phyloP scores from a whole-genome alignment of 2,113 vertebrate genomes.

The Prionailurus bengalensis region DNA sequence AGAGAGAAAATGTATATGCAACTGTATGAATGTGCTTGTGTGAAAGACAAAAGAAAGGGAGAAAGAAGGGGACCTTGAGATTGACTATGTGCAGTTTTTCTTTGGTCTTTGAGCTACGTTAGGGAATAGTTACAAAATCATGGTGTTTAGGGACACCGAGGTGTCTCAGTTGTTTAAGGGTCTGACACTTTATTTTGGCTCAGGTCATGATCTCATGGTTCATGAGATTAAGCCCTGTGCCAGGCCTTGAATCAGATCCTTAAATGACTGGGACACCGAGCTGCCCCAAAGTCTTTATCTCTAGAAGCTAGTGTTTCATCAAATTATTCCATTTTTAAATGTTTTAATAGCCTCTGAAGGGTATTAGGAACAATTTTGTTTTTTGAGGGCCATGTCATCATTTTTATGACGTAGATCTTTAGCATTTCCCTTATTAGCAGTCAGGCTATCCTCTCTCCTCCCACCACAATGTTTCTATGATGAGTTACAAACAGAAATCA shows the following conservation, averaged over 20 bases:
- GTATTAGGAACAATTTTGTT: neutral
- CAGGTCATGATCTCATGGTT: too few species aligned
- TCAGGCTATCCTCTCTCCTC: slow-evolving; percentile 87
- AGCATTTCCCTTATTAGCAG: slow-evolving; percentile 91
- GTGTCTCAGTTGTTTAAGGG: too few species aligned
- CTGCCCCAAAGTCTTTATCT: neutral
- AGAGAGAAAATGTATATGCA: neutral
- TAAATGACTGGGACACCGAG: too few species aligned
- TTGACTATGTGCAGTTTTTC: neutral
- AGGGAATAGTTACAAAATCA: neutral
- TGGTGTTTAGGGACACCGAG: neutral
- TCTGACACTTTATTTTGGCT: too few species aligned
- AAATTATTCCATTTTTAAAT: neutral
- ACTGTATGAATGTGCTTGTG: too few species aligned
- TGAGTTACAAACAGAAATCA: slow-evolving; percentile 92
- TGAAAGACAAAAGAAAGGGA: neutral
- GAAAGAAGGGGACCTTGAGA: neutral
- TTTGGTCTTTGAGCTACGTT: neutral
- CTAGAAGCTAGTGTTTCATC: neutral
- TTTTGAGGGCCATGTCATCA: slow-evolving; percentile 87
- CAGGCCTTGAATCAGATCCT: too few species aligned
- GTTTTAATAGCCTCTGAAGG: neutral
- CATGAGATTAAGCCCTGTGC: too few species aligned
- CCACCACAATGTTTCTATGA: slow-evolving; percentile 87
- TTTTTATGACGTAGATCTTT: slow-evolving; percentile 92